These are phyloP conservation scores for Turritopsis dohrnii DNA, from an alignment of 30 jellyfish, hydroid and myxozoan genomes.

Conservation along the genomic window DNA sequence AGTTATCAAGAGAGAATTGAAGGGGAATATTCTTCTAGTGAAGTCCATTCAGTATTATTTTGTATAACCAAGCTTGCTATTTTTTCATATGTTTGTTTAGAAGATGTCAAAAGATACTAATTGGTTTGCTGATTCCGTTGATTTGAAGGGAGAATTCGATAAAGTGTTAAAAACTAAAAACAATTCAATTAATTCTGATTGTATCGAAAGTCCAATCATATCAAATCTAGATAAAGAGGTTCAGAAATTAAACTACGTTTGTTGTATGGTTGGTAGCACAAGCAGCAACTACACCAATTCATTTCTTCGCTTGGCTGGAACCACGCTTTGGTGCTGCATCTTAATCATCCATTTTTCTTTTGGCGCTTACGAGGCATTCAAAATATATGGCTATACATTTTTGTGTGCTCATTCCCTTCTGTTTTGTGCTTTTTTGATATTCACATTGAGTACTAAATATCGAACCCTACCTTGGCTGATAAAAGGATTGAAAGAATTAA, in stretches of 20 bases:
- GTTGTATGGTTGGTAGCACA: background rate
- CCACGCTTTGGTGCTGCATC: background rate
- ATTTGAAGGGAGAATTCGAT: background rate
- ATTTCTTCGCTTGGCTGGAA: background rate
- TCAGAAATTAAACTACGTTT: background rate
- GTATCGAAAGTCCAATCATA: background rate
- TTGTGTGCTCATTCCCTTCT: slow-evolving; percentile 12
- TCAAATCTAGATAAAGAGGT: background rate
- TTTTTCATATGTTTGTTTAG: background rate
- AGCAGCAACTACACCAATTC: background rate
- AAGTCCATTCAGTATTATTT: background rate
- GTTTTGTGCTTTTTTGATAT: slow-evolving; percentile 1
- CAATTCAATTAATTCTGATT: background rate
- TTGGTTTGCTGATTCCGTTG: background rate
- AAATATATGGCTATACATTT: slow-evolving; percentile 19
- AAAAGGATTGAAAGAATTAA: slow-evolving; percentile 21
- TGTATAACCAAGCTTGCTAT: background rate
- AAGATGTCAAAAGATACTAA: background rate
- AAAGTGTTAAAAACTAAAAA: background rate
- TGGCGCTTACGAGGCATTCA: background rate
- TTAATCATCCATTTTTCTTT: background rate
- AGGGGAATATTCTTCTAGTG: background rate
- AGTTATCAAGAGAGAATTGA: background rate
- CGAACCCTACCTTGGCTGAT: slow-evolving; percentile 32
- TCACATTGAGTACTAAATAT: background rate